Percentiles rank a stretch among this genome's conserved stretches.
Evolutionary conservation across 2,797 vertebrate genomes (phyloP).

Genomic region (Acanthornis magna): DNA sequence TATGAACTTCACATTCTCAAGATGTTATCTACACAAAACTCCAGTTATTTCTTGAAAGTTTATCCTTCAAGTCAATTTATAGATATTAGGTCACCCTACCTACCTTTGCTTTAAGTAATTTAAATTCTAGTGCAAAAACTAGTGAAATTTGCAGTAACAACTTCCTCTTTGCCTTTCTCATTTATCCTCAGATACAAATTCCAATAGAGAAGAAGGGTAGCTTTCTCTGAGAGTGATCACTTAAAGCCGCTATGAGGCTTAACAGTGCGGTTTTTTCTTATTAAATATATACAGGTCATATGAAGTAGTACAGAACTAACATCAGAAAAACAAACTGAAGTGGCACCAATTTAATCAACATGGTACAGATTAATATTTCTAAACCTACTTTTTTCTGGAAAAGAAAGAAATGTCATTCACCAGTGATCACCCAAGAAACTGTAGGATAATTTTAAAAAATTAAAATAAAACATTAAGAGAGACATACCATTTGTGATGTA

Average conservation of each 20-base stretch:
- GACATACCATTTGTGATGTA: slow-evolving; percentile 95
- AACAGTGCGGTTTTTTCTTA: not conserved
- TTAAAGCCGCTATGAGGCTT: not conserved
- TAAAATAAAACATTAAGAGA: not conserved
- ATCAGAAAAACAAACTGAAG: not conserved
- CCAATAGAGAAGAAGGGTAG: not conserved
- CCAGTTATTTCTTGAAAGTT: not conserved
- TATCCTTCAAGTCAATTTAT: slow-evolving; percentile 6
- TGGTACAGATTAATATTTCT: not conserved
- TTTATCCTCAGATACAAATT: not conserved
- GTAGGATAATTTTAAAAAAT: not conserved
- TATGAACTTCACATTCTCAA: not conserved
- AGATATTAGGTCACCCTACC: not conserved
- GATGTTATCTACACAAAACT: not conserved
- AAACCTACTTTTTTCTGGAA: not conserved
- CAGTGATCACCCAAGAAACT: not conserved
- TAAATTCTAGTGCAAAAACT: not conserved
- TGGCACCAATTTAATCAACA: not conserved
- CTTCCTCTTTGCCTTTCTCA: not conserved
- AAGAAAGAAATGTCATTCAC: not conserved
- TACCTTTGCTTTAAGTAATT: not conserved
- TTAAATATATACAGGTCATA: not conserved
- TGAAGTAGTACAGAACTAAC: not conserved
- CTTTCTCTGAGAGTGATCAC: not conserved
- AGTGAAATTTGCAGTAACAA: not conserved